phyloP scores from a whole-genome alignment of 2,888 invertebrate species.

The Coleophora flavipennella region DNA sequence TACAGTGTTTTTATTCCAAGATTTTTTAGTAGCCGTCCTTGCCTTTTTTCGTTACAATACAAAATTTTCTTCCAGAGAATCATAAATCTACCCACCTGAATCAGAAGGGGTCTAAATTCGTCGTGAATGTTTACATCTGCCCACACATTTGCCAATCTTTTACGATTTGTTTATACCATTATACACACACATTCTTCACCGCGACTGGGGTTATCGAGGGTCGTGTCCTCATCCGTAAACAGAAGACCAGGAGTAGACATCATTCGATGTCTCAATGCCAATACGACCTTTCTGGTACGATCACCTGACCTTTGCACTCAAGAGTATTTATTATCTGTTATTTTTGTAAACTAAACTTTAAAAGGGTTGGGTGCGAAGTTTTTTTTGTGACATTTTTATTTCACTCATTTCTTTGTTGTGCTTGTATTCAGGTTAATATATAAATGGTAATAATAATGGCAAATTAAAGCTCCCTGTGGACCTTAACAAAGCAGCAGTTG shows the following conservation, averaged over 20 bases:
- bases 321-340: conserved; percentile 7
- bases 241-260: conserved; percentile 21
- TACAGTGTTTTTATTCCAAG: too few relatives aligned
- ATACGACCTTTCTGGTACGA: conserved; percentile 25
- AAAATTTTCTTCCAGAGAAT: conserved; percentile 1
- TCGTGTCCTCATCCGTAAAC: conserved; percentile 11
- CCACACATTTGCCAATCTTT: conserved; percentile 4
- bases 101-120: not conserved
- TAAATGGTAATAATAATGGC: conserved; percentile 15
- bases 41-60: not conserved
- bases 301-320: conserved; percentile 23
- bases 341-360: not conserved
- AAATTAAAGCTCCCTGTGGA: conserved; percentile 17
- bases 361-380: conserved; percentile 2
- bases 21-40: too few relatives aligned
- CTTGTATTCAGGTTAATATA: not conserved
- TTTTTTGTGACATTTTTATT: not conserved
- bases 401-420: not conserved
- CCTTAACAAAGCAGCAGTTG: conserved; percentile 27
- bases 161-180: conserved; percentile 4
- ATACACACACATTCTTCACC: conserved; percentile 12
- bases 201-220: conserved; percentile 17
- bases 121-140: conserved; percentile 1
- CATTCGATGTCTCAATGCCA: conserved; percentile 18
- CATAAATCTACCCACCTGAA: not conserved